Evolutionary conservation across 2,797 vertebrate species (phyloP).

Genomic region (Percopsis omiscomaycus): DNA sequence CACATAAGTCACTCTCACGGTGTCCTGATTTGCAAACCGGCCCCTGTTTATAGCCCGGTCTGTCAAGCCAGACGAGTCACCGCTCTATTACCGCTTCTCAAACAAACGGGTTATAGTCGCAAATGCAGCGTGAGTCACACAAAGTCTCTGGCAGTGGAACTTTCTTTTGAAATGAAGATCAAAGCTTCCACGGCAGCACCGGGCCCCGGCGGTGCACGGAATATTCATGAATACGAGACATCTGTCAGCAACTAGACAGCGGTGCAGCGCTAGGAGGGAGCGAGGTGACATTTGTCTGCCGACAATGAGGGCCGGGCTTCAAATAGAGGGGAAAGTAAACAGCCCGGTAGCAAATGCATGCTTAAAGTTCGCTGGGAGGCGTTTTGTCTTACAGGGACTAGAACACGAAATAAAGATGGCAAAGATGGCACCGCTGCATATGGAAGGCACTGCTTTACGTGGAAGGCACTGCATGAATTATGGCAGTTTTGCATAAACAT

Average conservation of each 20-base stretch:
- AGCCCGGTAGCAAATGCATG: conserved; percentile 53
- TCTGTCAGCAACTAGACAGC: conserved; percentile 68
- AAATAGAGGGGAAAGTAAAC: conserved; percentile 63
- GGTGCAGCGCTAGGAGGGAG: conserved; percentile 28
- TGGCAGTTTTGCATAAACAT: conserved; percentile 54
- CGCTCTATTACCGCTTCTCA: conserved; percentile 49
- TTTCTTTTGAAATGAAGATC: conserved; percentile 81
- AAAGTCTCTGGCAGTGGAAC: conserved; percentile 59
- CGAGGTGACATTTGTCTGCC: conserved; percentile 64
- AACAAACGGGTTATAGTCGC: conserved; percentile 70
- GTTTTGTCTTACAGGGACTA: conserved; percentile 36
- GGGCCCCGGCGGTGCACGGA: conserved; percentile 56
- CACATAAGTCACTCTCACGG: conserved; percentile 17
- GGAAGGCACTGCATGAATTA: conserved; percentile 35
- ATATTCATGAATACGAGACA: conserved; percentile 79
- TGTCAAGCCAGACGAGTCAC: conserved; percentile 38
- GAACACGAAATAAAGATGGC: conserved; percentile 27
- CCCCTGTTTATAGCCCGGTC: conserved; percentile 31
- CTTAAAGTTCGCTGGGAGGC: conserved; percentile 33
- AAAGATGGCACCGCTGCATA: neutral
- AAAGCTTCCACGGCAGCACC: conserved; percentile 63
- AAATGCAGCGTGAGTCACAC: conserved; percentile 62
- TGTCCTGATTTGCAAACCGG: conserved; percentile 24
- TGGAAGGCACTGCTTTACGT: neutral
- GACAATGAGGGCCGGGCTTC: conserved; percentile 67